Evolutionary conservation across 2,888 invertebrate genomes (phyloP).

Genomic region (Eupithecia vulgata): DNA sequence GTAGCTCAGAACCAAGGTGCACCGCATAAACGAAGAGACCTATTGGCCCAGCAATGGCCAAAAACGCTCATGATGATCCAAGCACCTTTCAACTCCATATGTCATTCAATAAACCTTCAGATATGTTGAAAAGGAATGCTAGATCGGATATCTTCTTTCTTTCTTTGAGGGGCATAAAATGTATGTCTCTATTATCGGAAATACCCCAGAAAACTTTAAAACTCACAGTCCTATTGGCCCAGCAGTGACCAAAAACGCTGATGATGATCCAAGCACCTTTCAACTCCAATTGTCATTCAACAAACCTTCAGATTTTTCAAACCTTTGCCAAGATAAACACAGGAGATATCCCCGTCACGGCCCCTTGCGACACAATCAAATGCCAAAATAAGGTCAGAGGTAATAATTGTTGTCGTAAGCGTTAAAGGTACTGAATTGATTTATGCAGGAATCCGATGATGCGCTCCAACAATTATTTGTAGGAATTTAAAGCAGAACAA

Average conservation of each 20-base stretch:
- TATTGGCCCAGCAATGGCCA: background rate
- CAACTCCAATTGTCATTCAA: slow-evolving; percentile 5
- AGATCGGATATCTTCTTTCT: too few relatives aligned
- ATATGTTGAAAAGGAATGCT: too few relatives aligned
- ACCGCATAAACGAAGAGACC: background rate
- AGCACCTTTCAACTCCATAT: background rate
- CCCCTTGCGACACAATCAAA: slow-evolving; percentile 79
- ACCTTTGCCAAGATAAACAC: slow-evolving; percentile 45
- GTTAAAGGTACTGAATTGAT: slow-evolving; percentile 63
- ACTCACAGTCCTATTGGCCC: too few relatives aligned
- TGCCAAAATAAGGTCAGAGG: slow-evolving; percentile 83
- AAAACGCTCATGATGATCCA: background rate
- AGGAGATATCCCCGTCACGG: slow-evolving; percentile 65
- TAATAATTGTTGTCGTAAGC: slow-evolving; percentile 51
- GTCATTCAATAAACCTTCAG: slow-evolving; percentile 20
- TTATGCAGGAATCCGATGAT: slow-evolving; percentile 74
- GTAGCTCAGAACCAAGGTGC: background rate
- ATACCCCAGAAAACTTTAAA: too few relatives aligned
- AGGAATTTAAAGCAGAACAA: background rate
- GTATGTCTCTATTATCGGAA: too few relatives aligned
- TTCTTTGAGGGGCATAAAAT: too few relatives aligned
- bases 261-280: background rate
- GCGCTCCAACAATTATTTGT: slow-evolving; percentile 51
- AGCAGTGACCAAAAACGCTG: background rate
- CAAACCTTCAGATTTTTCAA: slow-evolving; percentile 26